Evolutionary conservation across 2,113 vertebrate genomes (phyloP), one percentile per base, ranked within the genome.

Genomic region (Oxygymnocypris stewartii): DNA sequence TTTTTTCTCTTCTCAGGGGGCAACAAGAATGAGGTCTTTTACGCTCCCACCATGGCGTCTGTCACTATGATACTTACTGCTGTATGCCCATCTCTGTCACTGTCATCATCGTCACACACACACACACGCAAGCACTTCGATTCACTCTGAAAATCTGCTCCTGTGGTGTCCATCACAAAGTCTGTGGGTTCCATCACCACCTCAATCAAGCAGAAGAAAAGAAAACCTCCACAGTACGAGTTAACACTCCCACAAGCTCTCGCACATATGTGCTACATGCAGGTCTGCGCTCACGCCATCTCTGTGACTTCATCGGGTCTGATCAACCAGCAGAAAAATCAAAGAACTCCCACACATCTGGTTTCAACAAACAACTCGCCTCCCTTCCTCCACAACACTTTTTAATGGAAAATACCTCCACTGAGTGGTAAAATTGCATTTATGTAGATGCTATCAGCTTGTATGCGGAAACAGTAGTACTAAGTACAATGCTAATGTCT

Each of bases 11-110:
- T 20, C 35, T 35, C 28, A 42, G 80, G 37, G 85, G 63, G 57
- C 40, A 13, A 49, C 31, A 89, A 81, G 91, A 93, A 91, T 89
- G 90, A 94, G 89, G 76, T 86, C 86, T 90, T 87, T 91, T 90
- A 81, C 88, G 82, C 90, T 90, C 89, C 89, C 88, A 80, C 88
- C 88, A 89, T 25, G 86, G 85, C 88, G 88, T 92, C 89, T 93
- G 91, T 93, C 93, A 92, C 84, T 54, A 87, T 92, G 91, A 92
- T 91, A 89, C 92, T 94, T 94, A 94, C 89, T 90, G 61, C 89
- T 86, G 86, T 81, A 88, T 90, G 83, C 90, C 87, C 28, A 31
- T 31, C 28, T 31, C 91, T 85, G 69, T 92, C 91, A 91, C 57
- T 61, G 57, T 93, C 93, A 84, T 25, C 82, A 16, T 14, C 54